phyloP scores from a whole-genome alignment of 1,140 invertebrate genomes.

The Anthonomus grandis region DNA sequence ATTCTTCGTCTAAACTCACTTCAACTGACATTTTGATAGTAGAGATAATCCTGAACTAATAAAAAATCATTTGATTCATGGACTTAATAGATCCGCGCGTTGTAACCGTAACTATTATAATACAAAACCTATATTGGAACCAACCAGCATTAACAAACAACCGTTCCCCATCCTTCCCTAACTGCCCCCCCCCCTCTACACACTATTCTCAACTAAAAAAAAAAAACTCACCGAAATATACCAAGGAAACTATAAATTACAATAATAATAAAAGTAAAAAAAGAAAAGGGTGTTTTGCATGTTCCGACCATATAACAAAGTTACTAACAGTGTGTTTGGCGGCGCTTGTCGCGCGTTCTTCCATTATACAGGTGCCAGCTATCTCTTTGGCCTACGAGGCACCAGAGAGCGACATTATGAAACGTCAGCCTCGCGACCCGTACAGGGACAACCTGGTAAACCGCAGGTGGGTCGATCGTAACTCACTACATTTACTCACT shows the following conservation, averaged over 20 bases:
- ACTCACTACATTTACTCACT: constrained; percentile 24
- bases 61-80: not conserved
- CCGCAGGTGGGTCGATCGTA: constrained; percentile 72
- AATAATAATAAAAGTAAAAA: constrained; percentile 12
- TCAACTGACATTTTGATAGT: too few relatives aligned
- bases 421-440: constrained; percentile 90
- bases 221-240: constrained; percentile 16
- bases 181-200: constrained; percentile 32
- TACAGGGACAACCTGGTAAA: constrained; percentile 93
- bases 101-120: too few relatives aligned
- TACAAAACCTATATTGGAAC: not conserved
- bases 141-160: not conserved
- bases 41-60: not conserved
- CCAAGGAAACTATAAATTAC: constrained; percentile 24
- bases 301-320: constrained; percentile 42
- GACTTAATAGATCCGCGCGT: too few relatives aligned
- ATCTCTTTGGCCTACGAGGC: constrained; percentile 96
- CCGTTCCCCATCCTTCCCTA: constrained; percentile 1
- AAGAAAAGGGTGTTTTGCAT: constrained; percentile 29
- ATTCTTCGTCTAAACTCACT: too few relatives aligned
- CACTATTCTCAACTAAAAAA: constrained; percentile 38
- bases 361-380: constrained; percentile 80
- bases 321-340: constrained; percentile 51
- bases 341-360: constrained; percentile 48
- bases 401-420: constrained; percentile 96